Conservation (phyloP, 2,888 invertebrate species). For the Trachelus tabidus region DNA sequence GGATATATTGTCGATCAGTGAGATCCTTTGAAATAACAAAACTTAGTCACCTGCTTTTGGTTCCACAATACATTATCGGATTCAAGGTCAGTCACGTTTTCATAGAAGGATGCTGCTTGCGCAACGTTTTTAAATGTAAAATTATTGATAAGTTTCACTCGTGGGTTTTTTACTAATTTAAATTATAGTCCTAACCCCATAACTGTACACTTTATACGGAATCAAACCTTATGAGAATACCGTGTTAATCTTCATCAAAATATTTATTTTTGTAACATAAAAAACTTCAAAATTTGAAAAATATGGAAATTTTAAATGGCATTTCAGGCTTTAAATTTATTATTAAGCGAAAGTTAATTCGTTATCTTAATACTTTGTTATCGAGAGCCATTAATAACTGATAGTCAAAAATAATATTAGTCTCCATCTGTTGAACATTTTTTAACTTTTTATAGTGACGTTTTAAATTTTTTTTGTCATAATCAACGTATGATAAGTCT, state of each 20-base stretch:
- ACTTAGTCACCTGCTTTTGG: background rate
- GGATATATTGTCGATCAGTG: background rate
- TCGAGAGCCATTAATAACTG: background rate
- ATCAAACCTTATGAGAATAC: background rate
- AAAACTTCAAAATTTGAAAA: no score
- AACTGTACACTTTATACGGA: no score
- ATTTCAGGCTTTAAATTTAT: no score
- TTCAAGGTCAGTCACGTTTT: conserved; percentile 1
- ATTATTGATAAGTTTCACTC: background rate
- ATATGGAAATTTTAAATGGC: no score
- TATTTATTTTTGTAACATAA: no score
- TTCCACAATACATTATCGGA: background rate
- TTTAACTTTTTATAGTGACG: background rate
- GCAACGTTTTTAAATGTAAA: background rate
- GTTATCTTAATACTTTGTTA: background rate
- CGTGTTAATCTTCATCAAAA: background rate
- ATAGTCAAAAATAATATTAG: background rate
- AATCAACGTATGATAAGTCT: background rate
- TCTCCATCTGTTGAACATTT: background rate
- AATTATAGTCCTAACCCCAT: background rate
- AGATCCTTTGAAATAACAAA: background rate
- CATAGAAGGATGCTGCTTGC: background rate
- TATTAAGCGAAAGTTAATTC: background rate
- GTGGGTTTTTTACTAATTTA: no score
- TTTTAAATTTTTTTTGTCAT: background rate